Evolutionary conservation across 2,888 invertebrate genomes (phyloP), one percentile per base, ranked within the genome.

Genomic region (Leptarthrus brevirostris): DNA sequence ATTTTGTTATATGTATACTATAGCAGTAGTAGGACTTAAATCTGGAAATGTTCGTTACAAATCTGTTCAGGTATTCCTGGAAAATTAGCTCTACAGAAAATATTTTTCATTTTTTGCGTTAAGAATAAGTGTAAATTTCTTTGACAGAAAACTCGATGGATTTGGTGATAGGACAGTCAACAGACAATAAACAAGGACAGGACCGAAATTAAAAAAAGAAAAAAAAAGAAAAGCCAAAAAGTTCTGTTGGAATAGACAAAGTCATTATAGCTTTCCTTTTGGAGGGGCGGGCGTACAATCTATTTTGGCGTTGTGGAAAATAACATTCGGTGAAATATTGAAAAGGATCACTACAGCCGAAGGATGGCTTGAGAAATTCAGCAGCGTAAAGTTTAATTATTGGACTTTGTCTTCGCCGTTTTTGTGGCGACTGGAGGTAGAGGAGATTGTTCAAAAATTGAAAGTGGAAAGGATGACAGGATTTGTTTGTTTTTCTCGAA

Each of bases 361-460:
- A 44, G 66, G 36, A 44, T 47, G 26, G 20, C 66, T 66, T 66
- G 66, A 8, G 49, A 49, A 49, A 66, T 44, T 44, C 66, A 47
- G 52, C n/a, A n/a, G 20, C 58, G 52, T 47, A 73, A 73, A 73
- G 64, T 73, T 73, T 73, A 73, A 73, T 73, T 73, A 73, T 73
- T 73, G 73, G 73, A 73, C 73, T 73, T 73, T 73, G 66, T 73
- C 34, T 73, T 54, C 40, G 52, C 36, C 18, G 20, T 16, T 36
- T n/a, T 22, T 53, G 20, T n/a, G n/a, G 0, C 22, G 36, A n/a
- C 22, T n/a, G 4, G 18, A 16, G 30, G 34, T 30, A 40, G 34
- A 54, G 53, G 53, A 56, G 64, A 72, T 72, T 36, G 66, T 56
- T 64, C 47, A 56, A 72, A 72, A 66, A 61, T 72, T 54, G 47